Base-by-base conservation (phyloP, 2,888 invertebrate species). In the Lucinisca nassula region DNA sequence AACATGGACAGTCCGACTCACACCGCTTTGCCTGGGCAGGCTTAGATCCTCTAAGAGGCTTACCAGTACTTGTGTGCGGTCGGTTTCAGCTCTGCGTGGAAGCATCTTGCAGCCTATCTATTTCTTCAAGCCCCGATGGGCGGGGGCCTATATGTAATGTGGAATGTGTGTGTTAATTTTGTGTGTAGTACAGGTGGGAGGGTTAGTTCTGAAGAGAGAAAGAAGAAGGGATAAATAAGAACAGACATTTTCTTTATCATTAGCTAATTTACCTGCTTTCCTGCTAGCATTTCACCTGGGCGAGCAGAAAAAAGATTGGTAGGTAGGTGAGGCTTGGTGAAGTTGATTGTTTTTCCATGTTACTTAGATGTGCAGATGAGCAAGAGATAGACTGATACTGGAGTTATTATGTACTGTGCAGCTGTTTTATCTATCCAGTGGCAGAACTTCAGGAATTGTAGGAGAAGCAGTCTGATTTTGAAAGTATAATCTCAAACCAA, bases 341-440 rank as follows among this genome's bases (percentile, higher is more conserved):
- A 67, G 67, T 35, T 67, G 67, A 67, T 67, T 35, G 67, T 35
- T 67, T 67, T 67, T 67, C 67, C 67, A 67, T 35, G 67, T 67
- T 67, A 30, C 12, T 67, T 67, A 55, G 55, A 55, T 55, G 30
- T 67, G 67, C 67, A 67, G 67, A 67, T 67, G 67, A 67, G 67
- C 67, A 17, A 35, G 6, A 30, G 67, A 67, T 67, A 67, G 67
- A 67, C 67, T 67, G 67, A 67, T 67, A 67, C 55, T 21, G n/a
- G n/a, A 21, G 10, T 55, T 55, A 21, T 55, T 17, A 6, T 8
- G 8, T 35, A 17, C 35, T 67, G 35, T 67, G 67, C 67, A 67
- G 67, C 67, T 67, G 67, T 67, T 67, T 67, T 67, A 67, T 67
- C 67, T 67, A 67, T 67, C 24, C 67, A 35, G 67, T 17, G 12